Evolutionary conservation across 2,888 invertebrate species (phyloP).

Genomic region (Cephus rjabovi): DNA sequence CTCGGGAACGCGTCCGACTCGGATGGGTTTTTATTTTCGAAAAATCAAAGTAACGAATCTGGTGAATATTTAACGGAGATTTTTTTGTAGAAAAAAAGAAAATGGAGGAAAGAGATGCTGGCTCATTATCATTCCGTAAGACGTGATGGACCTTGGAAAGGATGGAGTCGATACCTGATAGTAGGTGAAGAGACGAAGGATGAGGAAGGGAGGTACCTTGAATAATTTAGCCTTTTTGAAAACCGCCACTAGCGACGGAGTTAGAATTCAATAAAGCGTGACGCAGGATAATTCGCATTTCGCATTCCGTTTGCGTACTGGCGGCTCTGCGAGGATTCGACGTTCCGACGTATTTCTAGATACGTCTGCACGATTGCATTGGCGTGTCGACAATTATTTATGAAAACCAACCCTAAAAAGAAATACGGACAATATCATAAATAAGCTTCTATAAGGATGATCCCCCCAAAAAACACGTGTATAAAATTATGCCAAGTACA

Average conservation of each 20-base stretch:
- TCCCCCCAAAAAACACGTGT: no score
- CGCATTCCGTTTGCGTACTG: slow-evolving; percentile 40
- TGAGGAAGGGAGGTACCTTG: not conserved
- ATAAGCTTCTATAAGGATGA: no score
- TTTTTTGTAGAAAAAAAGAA: not conserved
- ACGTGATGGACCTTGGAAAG: not conserved
- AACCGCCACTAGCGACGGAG: slow-evolving; percentile 17
- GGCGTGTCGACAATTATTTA: no score
- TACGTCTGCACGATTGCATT: not conserved
- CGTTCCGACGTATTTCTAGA: slow-evolving; percentile 19
- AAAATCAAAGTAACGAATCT: not conserved
- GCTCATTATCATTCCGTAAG: not conserved
- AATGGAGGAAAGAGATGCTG: not conserved
- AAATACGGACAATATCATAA: not conserved
- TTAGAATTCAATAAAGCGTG: slow-evolving; percentile 31
- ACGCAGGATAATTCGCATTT: slow-evolving; percentile 38
- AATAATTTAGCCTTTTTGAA: slow-evolving; percentile 15
- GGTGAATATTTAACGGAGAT: not conserved
- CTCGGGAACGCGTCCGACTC: not conserved
- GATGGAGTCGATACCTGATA: no score
- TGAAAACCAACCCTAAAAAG: not conserved
- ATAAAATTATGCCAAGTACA: no score
- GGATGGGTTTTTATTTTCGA: not conserved
- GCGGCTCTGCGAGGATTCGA: slow-evolving; percentile 28
- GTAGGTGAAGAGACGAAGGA: not conserved